These are phyloP conservation scores for Lagorchestes hirsutus DNA, from an alignment of 2,797 vertebrate species.

Conservation along the genomic window DNA sequence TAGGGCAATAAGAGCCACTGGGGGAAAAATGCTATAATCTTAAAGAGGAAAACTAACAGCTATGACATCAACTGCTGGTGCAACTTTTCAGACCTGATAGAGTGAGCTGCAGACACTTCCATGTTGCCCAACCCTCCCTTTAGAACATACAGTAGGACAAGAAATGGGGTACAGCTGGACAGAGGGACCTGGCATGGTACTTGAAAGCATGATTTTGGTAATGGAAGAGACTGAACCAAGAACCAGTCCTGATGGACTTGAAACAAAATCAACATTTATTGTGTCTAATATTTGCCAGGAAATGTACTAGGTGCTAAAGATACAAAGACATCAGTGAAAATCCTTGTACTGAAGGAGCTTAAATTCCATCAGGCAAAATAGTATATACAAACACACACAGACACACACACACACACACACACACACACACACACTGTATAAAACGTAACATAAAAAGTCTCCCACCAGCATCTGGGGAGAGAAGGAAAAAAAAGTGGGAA, in stretches of 20 bases:
- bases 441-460: not conserved
- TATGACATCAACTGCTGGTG: too few relatives aligned
- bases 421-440: not conserved
- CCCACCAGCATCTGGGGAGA: not conserved
- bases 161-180: not conserved
- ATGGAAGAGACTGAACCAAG: constrained; percentile 21
- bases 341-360: not conserved
- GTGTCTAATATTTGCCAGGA: not conserved
- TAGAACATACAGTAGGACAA: not conserved
- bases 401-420: not conserved
- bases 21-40: not conserved
- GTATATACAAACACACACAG: not conserved
- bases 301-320: not conserved
- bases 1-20: not conserved
- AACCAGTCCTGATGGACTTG: not conserved
- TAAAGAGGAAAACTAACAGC: not conserved
- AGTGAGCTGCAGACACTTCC: not conserved
- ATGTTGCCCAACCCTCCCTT: too few relatives aligned
- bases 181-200: not conserved
- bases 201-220: not conserved
- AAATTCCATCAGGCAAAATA: not conserved
- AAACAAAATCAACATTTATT: not conserved
- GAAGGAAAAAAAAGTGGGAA: not conserved
- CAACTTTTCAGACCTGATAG: not conserved
- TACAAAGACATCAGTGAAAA: not conserved